Percentiles rank a stretch among this genome's conserved stretches.
phyloP scores from a whole-genome alignment of 2,113 vertebrate genomes.

The Fulica atra region DNA sequence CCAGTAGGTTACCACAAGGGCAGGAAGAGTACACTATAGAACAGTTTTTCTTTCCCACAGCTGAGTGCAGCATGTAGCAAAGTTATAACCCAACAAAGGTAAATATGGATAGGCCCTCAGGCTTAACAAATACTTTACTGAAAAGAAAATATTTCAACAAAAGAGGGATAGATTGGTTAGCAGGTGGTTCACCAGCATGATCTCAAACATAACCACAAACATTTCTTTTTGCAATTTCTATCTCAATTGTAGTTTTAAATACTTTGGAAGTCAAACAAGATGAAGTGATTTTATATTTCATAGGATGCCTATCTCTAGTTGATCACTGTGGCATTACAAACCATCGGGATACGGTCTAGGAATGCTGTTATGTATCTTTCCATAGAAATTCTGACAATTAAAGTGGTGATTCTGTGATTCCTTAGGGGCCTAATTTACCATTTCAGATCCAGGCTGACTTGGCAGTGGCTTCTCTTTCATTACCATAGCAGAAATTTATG shows the following conservation, averaged over 20 bases:
- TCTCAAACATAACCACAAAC: background rate
- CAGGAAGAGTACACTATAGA: background rate
- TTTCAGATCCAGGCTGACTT: background rate
- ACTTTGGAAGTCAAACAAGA: slow-evolving; percentile 30
- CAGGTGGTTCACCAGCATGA: slow-evolving; percentile 62
- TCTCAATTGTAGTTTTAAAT: slow-evolving; percentile 29
- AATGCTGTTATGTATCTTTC: background rate
- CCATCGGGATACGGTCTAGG: background rate
- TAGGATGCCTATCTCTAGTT: background rate
- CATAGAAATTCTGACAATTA: slow-evolving; percentile 4
- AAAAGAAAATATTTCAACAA: slow-evolving; percentile 20
- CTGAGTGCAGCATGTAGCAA: background rate
- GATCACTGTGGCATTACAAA: background rate
- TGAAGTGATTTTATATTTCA: background rate
- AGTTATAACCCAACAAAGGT: background rate
- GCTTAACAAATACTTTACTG: background rate
- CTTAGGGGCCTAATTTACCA: slow-evolving; percentile 33
- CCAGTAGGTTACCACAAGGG: background rate
- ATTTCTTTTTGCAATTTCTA: slow-evolving; percentile 23
- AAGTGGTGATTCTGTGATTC: slow-evolving; percentile 28
- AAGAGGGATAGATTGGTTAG: slow-evolving; percentile 41
- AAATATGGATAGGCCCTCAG: background rate
- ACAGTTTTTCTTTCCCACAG: background rate
- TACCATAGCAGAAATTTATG: background rate
- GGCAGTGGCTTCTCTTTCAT: slow-evolving; percentile 14